Base-by-base conservation (phyloP, 2,888 invertebrate genomes). In the Clepsis dumicolana region DNA sequence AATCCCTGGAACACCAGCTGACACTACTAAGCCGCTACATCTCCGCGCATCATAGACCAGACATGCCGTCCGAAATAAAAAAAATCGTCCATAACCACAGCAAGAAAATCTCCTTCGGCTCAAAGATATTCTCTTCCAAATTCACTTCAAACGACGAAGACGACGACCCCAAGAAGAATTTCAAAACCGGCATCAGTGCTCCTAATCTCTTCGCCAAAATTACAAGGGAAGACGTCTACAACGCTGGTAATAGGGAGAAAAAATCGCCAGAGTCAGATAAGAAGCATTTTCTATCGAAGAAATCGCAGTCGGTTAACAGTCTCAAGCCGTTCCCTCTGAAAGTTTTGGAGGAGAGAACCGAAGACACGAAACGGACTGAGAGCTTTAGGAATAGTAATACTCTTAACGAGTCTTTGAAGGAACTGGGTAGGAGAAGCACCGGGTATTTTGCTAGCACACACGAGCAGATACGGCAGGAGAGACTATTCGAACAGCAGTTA, bases 1-100 rank as follows among this genome's bases (percentile, higher is more conserved):
- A 97, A 77, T 94, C 95, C 0, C 83, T 97, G 71, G 97, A 97
- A 80, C 95, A 97, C 10, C 97, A 97, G 0, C 94, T 97, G 0
- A 94, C 95, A 0, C 94, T 96, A 0, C 88, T 98, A 4, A 97
- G 96, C 3, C 94, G 95, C 1, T 97, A 96, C 83, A 94, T 98
- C n/a, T 94, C 95, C 5, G 94, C 95, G 4, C 83, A 97, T 62
- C 94, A 96, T 24, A 95, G 95, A 63, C 93, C 95, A 48, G 97
- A 97, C 60, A 89, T 97, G 57, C 97, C 97, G 0, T 91, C 94
- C 0, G 97, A 97, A 70, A 95, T 97, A 4, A 94, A 96, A 61
- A 94, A 96, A 73, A 96, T 97, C 53, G 92, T 97, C 0, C 95
- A 96, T 29, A 96, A 95, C n/a, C 87, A 93, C 78, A 81, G 77